A percentile compares a stretch with the other conserved stretches of the same genome.
Conservation (phyloP, 2,888 invertebrate genomes). For the Ormyrus rosae region DNA sequence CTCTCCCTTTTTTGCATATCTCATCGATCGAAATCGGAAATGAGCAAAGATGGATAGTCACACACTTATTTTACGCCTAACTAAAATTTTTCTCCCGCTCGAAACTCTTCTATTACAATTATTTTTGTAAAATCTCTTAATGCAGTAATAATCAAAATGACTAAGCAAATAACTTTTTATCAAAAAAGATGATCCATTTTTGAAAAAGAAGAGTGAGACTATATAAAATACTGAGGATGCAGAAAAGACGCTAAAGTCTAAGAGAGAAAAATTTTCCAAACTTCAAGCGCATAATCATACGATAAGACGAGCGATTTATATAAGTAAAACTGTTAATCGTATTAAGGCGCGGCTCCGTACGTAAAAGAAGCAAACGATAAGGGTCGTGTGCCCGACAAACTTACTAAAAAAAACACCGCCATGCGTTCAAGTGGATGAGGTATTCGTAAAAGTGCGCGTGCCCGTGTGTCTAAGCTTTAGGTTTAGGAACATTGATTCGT, state of each 20-base stretch:
- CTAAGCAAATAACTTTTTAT: neutral
- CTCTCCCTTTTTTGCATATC: conserved; percentile 18
- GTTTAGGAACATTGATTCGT: conserved; percentile 14
- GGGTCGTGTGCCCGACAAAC: conserved; percentile 24
- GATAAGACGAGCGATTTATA: conserved; percentile 57
- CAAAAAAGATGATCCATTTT: conserved; percentile 30
- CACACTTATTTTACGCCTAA: no score
- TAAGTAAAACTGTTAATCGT: conserved; percentile 47
- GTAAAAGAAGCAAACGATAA: conserved; percentile 38
- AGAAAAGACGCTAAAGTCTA: neutral
- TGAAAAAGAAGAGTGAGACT: neutral
- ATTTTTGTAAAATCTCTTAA: neutral
- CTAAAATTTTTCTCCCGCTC: conserved; percentile 13
- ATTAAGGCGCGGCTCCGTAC: conserved; percentile 53
- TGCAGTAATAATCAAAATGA: no score
- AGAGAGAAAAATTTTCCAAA: conserved; percentile 23
- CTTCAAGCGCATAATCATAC: conserved; percentile 43
- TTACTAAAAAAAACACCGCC: conserved; percentile 2
- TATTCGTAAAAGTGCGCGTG: conserved; percentile 11
- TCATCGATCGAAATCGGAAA: conserved; percentile 26
- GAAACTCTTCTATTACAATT: neutral
- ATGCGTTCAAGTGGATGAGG: neutral
- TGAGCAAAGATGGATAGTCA: conserved; percentile 40
- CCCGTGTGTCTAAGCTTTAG: conserved; percentile 17
- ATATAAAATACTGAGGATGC: neutral